Evolutionary conservation across 2,113 vertebrate genomes (phyloP), one percentile per base, ranked within the genome.

Genomic region (Pterocles burchelli): DNA sequence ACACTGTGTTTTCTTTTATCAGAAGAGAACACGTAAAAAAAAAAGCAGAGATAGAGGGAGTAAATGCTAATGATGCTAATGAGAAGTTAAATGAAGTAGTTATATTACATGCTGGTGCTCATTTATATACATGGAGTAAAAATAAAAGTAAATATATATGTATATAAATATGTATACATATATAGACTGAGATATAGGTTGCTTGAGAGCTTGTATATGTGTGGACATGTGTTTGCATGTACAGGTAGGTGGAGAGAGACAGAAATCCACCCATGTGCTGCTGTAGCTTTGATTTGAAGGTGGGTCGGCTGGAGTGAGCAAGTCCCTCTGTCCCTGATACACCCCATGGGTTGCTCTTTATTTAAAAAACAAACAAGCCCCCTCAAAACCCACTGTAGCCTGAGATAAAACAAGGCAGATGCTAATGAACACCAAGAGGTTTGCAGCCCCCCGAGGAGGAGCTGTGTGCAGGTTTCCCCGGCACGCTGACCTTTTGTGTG

Each of bases 401-500:
- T 80, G 68, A 71, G 55, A 25, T 55, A 49, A 88, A 70, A 31
- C 82, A 55, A 48, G 58, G 68, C 45, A 43, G 85, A 84, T 68
- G 55, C 57, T 83, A 45, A 76, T 3, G 63, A 85, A 24, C 74
- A 85, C 62, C 46, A 25, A 59, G 84, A 71, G 85, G 61, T 78
- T 87, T 61, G 72, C 88, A 84, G 83, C 51, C 59, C 93, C 72
- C 66, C 0, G 1, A 88, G 91, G 87, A 91, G 71, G 78, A 71
- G 55, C 82, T n/a, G 71, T 34, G 85, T 11, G 33, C 1, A 0
- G 71, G 59, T 90, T 82, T 93, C 87, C 72, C 29, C 24, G 3
- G 65, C 68, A 13, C 1, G 1, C 83, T 96, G 96, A 96, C 95
- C 95, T 95, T 97, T 96, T 75, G 41, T 85, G 54, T 8, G 87